Conservation (phyloP, 2,113 vertebrate genomes). For the Otis tarda region DNA sequence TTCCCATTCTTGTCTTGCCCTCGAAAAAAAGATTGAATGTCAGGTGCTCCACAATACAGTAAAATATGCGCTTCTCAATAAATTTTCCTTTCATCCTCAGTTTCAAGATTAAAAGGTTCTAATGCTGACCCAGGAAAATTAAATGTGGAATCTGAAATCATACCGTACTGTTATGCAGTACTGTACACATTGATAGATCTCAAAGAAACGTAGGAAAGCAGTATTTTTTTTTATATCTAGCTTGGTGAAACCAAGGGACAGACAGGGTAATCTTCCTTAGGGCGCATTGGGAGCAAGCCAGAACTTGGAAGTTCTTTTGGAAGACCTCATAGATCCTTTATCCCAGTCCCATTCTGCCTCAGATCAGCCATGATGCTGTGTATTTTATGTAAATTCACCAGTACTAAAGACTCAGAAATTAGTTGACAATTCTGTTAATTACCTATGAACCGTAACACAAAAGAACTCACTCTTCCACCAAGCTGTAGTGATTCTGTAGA, state of each 20-base stretch:
- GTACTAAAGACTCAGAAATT: neutral
- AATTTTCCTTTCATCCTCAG: neutral
- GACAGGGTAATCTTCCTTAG: neutral
- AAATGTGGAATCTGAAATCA: neutral
- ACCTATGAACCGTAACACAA: neutral
- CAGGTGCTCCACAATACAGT: neutral
- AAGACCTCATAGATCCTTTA: neutral
- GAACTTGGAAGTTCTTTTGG: neutral
- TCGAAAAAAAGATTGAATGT: neutral
- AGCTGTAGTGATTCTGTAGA: neutral
- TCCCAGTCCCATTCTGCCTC: neutral
- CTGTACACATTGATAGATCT: fast-evolving
- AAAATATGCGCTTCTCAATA: neutral
- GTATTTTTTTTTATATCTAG: neutral
- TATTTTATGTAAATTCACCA: neutral
- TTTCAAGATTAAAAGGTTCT: neutral
- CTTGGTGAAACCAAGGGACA: neutral
- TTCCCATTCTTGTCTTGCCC: neutral
- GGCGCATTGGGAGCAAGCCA: neutral
- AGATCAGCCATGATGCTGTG: neutral
- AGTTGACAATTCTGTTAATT: neutral
- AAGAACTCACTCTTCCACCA: neutral
- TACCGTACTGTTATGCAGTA: neutral
- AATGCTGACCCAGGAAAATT: neutral
- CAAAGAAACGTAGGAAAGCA: neutral